phyloP scores from a whole-genome alignment of 2,113 vertebrate genomes.

The Numenius arquata region DNA sequence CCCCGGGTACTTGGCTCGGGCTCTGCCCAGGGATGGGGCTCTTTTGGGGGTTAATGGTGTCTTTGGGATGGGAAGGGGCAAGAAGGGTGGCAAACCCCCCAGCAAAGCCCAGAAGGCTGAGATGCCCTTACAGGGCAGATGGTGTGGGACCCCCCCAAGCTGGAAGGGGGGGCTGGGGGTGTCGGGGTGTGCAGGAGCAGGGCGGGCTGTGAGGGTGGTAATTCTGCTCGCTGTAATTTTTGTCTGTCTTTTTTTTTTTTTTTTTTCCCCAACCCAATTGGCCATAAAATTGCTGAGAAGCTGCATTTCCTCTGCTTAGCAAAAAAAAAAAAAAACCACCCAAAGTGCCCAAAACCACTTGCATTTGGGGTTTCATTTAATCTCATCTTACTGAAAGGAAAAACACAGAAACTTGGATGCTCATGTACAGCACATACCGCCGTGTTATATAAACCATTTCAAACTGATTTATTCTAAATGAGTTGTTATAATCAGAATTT shows the following conservation, averaged over 20 bases:
- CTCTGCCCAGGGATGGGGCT: background rate
- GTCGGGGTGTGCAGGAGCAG: accelerated
- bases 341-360: slow-evolving; percentile 8
- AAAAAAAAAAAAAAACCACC: background rate
- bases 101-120: background rate
- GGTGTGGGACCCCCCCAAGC: background rate
- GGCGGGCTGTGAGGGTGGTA: background rate
- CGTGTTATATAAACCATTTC: slow-evolving; percentile 47
- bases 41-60: accelerated
- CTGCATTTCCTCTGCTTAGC: slow-evolving; percentile 37
- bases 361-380: slow-evolving; percentile 63
- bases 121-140: background rate
- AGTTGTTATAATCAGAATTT: slow-evolving; percentile 68
- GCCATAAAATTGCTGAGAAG: slow-evolving; percentile 51
- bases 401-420: slow-evolving; percentile 36
- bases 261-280: background rate
- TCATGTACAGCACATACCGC: background rate
- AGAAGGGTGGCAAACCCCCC: background rate
- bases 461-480: slow-evolving; percentile 71
- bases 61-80: background rate
- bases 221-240: background rate
- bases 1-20: background rate
- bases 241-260: background rate
- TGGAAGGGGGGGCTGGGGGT: background rate
- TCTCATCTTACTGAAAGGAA: slow-evolving; percentile 40